Evolutionary conservation across 2,113 vertebrate species (phyloP).

Genomic region (Ciconia boyciana): DNA sequence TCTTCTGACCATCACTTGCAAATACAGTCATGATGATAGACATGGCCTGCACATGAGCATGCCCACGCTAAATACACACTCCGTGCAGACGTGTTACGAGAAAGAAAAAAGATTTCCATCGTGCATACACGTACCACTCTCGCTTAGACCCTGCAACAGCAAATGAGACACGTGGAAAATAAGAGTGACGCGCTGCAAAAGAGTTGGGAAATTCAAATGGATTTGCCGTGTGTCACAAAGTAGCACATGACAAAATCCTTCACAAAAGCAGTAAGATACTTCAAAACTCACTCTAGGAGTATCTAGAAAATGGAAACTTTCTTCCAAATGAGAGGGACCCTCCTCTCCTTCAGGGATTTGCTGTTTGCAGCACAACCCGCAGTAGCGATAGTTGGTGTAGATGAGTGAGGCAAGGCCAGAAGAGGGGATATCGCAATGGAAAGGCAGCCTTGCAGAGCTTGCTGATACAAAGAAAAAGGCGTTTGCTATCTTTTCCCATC

Average conservation of each 20-base stretch:
- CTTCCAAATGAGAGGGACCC: not conserved
- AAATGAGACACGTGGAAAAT: not conserved
- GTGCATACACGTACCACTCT: rapidly evolving
- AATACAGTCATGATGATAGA: rapidly evolving
- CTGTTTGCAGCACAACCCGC: rapidly evolving
- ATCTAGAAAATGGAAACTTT: not conserved
- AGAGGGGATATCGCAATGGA: not conserved
- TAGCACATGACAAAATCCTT: not conserved
- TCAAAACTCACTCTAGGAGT: not conserved
- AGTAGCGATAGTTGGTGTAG: not conserved
- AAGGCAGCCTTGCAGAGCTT: not conserved
- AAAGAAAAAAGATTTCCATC: not conserved
- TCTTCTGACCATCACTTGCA: not conserved
- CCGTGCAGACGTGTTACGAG: rapidly evolving
- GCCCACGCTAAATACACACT: rapidly evolving
- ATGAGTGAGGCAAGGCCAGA: not conserved
- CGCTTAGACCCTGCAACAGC: rapidly evolving
- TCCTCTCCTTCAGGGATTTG: not conserved
- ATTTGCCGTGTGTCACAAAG: not conserved
- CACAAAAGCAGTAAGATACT: not conserved
- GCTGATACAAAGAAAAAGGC: not conserved
- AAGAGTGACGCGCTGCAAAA: rapidly evolving
- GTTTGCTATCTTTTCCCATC: not conserved
- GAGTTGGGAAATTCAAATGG: not conserved
- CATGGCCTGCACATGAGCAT: rapidly evolving